Evolutionary conservation across 2,797 vertebrate species (phyloP), one percentile per base, ranked within the genome.

Genomic region (Serranus cabrilla): DNA sequence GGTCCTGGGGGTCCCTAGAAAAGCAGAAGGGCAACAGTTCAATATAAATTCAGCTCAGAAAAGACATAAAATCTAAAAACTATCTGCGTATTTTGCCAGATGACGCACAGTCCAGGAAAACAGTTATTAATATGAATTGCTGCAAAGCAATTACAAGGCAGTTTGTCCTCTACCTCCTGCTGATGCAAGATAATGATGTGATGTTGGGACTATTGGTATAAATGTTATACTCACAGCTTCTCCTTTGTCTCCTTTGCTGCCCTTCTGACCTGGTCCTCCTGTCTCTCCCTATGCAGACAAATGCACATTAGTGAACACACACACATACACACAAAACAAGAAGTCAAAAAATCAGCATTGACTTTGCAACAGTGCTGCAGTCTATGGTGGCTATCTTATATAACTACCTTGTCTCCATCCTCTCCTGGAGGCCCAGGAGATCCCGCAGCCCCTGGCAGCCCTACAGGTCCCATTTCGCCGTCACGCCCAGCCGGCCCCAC

Each of bases 221-320:
- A 46, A 25, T 71, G 34, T 57, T 10, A 77, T 49, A 96, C 97
- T 97, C 89, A 98, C 97, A 68, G 56, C 21, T 49, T 99, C 97
- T 61, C 97, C 97, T 89, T 97, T 97, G 86, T 97, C 96, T 0
- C 98, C 98, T 94, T 96, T 98, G 92, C 95, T 96, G 75, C 98
- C 97, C 76, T 99, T 99, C 89, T 98, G 97, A 0, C 97, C 97
- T 0, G 96, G 94, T 50, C 92, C 91, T 39, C 98, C 98, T 49
- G 92, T 91, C 51, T 99, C 97, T 5, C 98, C 98, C 98, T 99
- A 52, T 34, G 21, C 65, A 82, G 17, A 62, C 8, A 79, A 47
- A 79, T 20, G 34, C 20, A 72, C 5, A 66, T 13, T 66, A 6
- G 20, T 74, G 37, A 72, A 56, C n/a, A 71, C 9, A 56, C 57